Conservation (phyloP, 2,113 vertebrate species). For the Carassius carassius region DNA sequence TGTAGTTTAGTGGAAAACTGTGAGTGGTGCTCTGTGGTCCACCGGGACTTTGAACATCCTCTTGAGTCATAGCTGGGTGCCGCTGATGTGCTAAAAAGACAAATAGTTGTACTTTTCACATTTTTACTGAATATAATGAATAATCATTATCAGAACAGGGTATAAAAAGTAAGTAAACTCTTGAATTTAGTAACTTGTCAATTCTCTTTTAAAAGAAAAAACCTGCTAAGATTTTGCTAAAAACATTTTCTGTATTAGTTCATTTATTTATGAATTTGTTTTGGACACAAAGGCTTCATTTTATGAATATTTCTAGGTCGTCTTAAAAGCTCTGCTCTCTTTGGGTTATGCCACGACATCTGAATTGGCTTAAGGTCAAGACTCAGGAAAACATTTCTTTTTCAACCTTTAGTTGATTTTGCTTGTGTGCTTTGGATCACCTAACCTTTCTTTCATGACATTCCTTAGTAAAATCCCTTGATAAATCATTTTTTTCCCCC, state of each 20-base stretch:
- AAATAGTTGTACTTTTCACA: too few relatives aligned
- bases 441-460: neutral
- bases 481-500: neutral
- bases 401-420: neutral
- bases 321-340: neutral
- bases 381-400: neutral
- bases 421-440: neutral
- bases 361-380: neutral
- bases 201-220: too few relatives aligned
- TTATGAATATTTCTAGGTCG: neutral
- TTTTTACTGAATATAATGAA: too few relatives aligned
- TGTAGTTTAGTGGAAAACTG: too few relatives aligned
- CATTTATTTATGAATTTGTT: too few relatives aligned
- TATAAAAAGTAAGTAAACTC: neutral
- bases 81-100: too few relatives aligned
- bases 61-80: too few relatives aligned
- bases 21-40: too few relatives aligned
- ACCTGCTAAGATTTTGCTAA: too few relatives aligned
- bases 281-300: too few relatives aligned
- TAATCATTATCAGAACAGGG: neutral
- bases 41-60: too few relatives aligned
- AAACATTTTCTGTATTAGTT: too few relatives aligned
- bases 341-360: neutral
- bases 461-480: neutral
- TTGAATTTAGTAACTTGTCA: neutral